Base-by-base conservation (phyloP, 1,140 invertebrate species). In the Subanguina moxae region DNA sequence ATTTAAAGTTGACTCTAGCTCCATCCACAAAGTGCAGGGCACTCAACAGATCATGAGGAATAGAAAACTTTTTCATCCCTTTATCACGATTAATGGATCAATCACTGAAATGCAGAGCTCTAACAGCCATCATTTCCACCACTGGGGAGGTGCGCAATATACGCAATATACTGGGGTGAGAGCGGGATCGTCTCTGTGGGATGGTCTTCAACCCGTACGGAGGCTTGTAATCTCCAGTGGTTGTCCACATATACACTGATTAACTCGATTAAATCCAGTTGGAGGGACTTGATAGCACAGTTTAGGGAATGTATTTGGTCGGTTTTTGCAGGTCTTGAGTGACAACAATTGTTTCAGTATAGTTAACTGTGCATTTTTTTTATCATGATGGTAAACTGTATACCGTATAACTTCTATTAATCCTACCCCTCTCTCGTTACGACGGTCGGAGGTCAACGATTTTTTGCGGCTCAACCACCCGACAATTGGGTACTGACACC, bases 91-190 rank as follows among this genome's bases (percentile, higher is more conserved):
- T n/a, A n/a, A n/a, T n/a, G n/a, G n/a, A n/a, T n/a, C n/a, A n/a
- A 45, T 45, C 43, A n/a, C 43, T 45, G 43, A 45, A 45, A 45
- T 13, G n/a, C n/a, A 45, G n/a, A 13, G 43, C 43, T 45, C 43
- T 45, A 13, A n/a, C 43, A 13, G 43, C 43, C 11, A 45, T n/a
- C n/a, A 45, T 13, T 45, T 45, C 43, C 11, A 45, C 43, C 43
- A 45, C 43, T 13, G 57, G 57, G 17, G 57, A 58, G 30, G 11
- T 11, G 21, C 57, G 21, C 30, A 58, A 23, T n/a, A n/a, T n/a
- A n/a, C n/a, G n/a, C n/a, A n/a, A n/a, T 63, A 65, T 62, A 46
- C 27, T 23, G 46, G 57, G 89, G 89, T 67, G 69, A 13, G 17
- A 15, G 15, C 62, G 11, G 17, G 19, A 32, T 25, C 13, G 15